Evolutionary conservation across 2,113 vertebrate genomes (phyloP).

Genomic region (Chaenocephalus aceratus): DNA sequence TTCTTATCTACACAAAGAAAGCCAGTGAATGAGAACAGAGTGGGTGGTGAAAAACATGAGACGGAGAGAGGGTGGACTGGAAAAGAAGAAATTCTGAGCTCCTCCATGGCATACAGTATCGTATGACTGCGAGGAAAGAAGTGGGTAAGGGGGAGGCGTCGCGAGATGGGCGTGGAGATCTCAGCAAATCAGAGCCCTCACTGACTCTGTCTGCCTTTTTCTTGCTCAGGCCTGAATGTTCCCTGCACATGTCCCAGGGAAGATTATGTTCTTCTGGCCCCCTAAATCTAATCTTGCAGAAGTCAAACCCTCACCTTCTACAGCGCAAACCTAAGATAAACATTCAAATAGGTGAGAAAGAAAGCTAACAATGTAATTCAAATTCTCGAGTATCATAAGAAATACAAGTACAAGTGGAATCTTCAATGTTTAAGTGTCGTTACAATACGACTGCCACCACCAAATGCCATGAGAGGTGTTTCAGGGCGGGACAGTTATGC

Average conservation of each 20-base stretch:
- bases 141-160: constrained; percentile 22
- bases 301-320: neutral
- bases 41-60: constrained; percentile 40
- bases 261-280: constrained; percentile 46
- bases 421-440: neutral
- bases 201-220: constrained; percentile 23
- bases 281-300: neutral
- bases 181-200: constrained; percentile 72
- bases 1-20: constrained; percentile 54
- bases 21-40: constrained; percentile 46
- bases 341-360: neutral
- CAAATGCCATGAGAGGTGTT: neutral
- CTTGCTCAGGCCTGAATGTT: constrained; percentile 52
- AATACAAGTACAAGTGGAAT: neutral
- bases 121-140: constrained; percentile 46
- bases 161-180: constrained; percentile 64
- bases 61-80: constrained; percentile 22
- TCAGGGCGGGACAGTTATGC: neutral
- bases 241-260: constrained; percentile 50
- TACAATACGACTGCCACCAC: neutral
- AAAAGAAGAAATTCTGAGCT: constrained; percentile 48
- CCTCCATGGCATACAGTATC: constrained; percentile 50
- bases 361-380: neutral
- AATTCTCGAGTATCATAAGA: neutral
- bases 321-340: neutral